Base-by-base conservation (phyloP, 2,113 vertebrate genomes). In the Oreochromis niloticus region DNA sequence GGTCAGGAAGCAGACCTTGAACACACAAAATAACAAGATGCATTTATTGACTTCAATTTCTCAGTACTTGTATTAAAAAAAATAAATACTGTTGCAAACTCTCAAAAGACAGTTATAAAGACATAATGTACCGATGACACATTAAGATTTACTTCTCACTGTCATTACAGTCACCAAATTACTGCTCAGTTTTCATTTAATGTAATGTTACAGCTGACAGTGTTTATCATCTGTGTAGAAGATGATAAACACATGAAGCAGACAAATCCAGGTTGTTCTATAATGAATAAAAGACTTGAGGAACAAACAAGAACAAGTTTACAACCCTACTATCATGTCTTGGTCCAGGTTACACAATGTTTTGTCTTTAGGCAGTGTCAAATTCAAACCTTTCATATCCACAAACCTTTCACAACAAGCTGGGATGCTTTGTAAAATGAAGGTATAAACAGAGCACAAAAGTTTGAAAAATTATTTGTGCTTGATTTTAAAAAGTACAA, bases 1-100 rank as follows among this genome's bases (percentile, higher is more conserved):
- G 98, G 94, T 99, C 95, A 89, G 98, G 99, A n/a, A 99, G 94
- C n/a, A 99, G 96, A 94, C 98, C 98, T 99, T 94, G 14, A 90
- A 92, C 16, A 84, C 13, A 80, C 2, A 27, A 3, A 87, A 83
- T 19, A 84, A 57, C 4, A 66, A 34, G 59, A 27, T 78, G 9
- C 43, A 50, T 50, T 50, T 78, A 32, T 32, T 19, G 7, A 75
- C 27, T 32, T 48, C 17, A 32, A 75, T 75, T 48, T 17, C 24
- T 32, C 24, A 30, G 14, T 27, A 19, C 14, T 17, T 30, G 4
- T 75, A 48, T 48, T 9, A 7, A 48, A 36, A 4, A 16, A 59
- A 57, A 61, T 1, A 24, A 24, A 24, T 43, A 24, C 36, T 24
- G 36, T 71, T 71, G 41, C 36, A 16, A 73, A 43, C n/a, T 43